Percentiles rank a stretch among this genome's conserved stretches.
These are phyloP conservation scores for Corythornis madagascariensis DNA, from an alignment of 2,113 vertebrate species.

Conservation along the genomic window DNA sequence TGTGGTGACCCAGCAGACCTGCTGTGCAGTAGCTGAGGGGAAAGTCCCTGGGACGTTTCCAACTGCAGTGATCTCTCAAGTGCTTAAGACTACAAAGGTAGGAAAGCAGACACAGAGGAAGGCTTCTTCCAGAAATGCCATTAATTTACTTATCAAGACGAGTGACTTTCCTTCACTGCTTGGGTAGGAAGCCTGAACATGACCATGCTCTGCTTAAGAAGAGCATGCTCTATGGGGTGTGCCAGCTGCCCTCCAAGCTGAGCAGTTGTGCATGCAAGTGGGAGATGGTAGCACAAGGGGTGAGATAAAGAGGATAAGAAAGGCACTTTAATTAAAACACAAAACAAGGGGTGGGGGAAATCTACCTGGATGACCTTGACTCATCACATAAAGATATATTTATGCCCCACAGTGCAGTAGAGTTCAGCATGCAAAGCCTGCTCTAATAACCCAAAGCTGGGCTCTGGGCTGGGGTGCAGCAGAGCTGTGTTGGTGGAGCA, in stretches of 20 bases:
- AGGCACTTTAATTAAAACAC: neutral
- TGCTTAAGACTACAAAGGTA: neutral
- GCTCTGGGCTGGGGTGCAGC: neutral
- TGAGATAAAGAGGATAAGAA: neutral
- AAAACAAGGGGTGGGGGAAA: neutral
- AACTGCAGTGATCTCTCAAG: neutral
- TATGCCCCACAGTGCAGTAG: neutral
- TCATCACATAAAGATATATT: neutral
- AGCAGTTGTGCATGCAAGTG: neutral
- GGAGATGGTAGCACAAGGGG: neutral
- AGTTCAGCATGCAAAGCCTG: neutral
- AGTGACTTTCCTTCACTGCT: neutral
- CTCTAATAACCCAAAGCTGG: rapidly evolving
- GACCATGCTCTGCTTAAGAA: neutral
- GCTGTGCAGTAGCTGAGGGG: neutral
- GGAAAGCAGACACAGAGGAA: neutral
- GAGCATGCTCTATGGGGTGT: rapidly evolving
- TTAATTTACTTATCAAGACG: neutral
- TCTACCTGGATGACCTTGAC: neutral
- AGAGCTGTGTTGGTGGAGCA: neutral
- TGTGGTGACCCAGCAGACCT: neutral
- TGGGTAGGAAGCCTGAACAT: neutral
- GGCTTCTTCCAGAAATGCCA: neutral
- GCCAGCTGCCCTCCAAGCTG: neutral
- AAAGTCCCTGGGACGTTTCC: neutral